Conservation (phyloP, 2,888 invertebrate species). For the Cloeon dipterum region DNA sequence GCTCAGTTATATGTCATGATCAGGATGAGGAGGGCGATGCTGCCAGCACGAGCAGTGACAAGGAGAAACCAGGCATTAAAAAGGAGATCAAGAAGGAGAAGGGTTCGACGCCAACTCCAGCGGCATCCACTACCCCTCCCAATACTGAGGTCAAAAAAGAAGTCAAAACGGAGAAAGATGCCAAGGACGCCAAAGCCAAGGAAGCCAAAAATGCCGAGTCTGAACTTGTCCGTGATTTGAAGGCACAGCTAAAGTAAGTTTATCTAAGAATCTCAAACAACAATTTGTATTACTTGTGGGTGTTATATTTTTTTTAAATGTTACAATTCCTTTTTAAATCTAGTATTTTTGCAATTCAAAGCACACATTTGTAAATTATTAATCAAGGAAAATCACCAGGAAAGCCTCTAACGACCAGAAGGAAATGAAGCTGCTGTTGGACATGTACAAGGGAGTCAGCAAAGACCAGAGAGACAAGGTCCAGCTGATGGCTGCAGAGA, state of each 20-base stretch:
- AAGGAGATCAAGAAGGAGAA: constrained; percentile 30
- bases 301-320: too few species aligned
- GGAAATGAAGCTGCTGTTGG: constrained; percentile 78
- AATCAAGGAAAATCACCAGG: constrained; percentile 20
- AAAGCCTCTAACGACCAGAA: constrained; percentile 85
- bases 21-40: constrained; percentile 9
- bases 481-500: constrained; percentile 84
- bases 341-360: too few species aligned
- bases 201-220: constrained; percentile 30
- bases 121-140: too few species aligned
- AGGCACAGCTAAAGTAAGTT: constrained; percentile 73
- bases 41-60: constrained; percentile 22
- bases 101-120: too few species aligned
- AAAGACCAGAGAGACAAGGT: constrained; percentile 94
- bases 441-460: constrained; percentile 94
- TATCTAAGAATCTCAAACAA: too few species aligned
- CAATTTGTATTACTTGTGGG: too few species aligned
- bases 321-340: too few species aligned
- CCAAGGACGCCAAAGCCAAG: constrained; percentile 28
- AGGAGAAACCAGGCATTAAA: constrained; percentile 19
- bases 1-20: not conserved
- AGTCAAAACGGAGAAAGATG: constrained; percentile 17
- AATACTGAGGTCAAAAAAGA: constrained; percentile 18
- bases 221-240: constrained; percentile 68
- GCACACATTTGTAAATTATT: too few species aligned